phyloP scores from a whole-genome alignment of 1,140 invertebrate species.

The Drosophila repletoides region DNA sequence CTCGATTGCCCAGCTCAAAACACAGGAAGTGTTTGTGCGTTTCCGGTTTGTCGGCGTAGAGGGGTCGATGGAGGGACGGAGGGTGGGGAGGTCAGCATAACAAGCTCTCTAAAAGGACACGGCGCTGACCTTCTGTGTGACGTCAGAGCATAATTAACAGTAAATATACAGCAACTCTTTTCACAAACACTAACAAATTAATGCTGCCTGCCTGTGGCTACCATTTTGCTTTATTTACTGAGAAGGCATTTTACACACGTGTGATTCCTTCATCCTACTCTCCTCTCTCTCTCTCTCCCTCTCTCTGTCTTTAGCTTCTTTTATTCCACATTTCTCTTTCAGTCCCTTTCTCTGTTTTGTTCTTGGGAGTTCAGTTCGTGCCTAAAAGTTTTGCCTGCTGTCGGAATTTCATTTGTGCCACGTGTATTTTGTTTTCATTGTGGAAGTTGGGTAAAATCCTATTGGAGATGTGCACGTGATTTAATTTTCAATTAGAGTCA shows the following conservation, averaged over 20 bases:
- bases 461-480: constrained; percentile 2
- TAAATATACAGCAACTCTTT: constrained; percentile 55
- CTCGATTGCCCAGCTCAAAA: neutral
- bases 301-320: constrained; percentile 4
- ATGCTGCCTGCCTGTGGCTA: constrained; percentile 10
- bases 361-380: constrained; percentile 5
- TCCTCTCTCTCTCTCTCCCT: neutral
- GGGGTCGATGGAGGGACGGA: too few relatives aligned
- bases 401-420: constrained; percentile 61
- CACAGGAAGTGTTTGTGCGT: constrained; percentile 41
- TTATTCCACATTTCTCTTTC: too few relatives aligned
- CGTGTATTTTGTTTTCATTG: constrained; percentile 17
- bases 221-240: constrained; percentile 41
- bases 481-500: neutral
- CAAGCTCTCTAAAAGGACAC: constrained; percentile 23
- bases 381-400: constrained; percentile 23
- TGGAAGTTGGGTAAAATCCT: neutral
- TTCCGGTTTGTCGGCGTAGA: constrained; percentile 4
- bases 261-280: constrained; percentile 29
- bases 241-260: constrained; percentile 63
- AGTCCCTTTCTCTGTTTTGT: neutral
- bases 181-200: neutral
- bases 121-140: constrained; percentile 20
- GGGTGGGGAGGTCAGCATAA: too few relatives aligned
- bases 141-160: constrained; percentile 74